Evolutionary conservation across 2,797 vertebrate genomes (phyloP).

Genomic region (Hippocampus kuda): DNA sequence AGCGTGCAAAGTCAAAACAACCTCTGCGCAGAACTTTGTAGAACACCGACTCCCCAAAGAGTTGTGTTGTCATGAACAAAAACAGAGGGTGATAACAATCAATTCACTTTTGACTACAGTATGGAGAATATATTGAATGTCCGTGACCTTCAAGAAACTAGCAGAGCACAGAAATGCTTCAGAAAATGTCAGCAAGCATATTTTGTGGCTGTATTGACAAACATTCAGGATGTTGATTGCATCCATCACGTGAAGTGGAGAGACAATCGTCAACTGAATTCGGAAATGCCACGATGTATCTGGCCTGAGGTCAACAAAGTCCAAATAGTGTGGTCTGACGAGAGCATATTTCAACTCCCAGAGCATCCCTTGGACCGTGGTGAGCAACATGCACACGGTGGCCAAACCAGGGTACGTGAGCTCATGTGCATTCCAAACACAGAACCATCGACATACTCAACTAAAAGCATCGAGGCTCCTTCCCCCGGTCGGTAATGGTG

Average conservation of each 20-base stretch:
- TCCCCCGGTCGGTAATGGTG: no score
- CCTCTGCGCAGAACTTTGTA: neutral
- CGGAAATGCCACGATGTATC: neutral
- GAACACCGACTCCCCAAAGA: neutral
- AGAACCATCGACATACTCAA: no score
- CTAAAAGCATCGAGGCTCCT: no score
- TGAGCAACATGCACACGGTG: no score
- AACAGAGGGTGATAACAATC: neutral
- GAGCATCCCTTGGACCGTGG: no score
- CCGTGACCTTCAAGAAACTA: neutral
- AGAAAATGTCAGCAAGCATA: slow-evolving; percentile 2
- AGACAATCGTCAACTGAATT: neutral
- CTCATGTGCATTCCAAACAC: no score
- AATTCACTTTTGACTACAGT: neutral
- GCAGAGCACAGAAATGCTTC: neutral
- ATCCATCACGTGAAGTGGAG: neutral
- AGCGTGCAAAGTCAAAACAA: slow-evolving; percentile 20
- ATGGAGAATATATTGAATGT: neutral
- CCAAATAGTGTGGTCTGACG: neutral
- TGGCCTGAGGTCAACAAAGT: neutral
- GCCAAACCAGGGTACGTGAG: no score
- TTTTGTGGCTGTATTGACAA: neutral
- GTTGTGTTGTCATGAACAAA: neutral
- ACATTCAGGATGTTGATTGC: neutral
- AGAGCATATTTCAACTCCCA: neutral